Base-by-base conservation (phyloP, 2,113 vertebrate species). In the Perccottus glenii region DNA sequence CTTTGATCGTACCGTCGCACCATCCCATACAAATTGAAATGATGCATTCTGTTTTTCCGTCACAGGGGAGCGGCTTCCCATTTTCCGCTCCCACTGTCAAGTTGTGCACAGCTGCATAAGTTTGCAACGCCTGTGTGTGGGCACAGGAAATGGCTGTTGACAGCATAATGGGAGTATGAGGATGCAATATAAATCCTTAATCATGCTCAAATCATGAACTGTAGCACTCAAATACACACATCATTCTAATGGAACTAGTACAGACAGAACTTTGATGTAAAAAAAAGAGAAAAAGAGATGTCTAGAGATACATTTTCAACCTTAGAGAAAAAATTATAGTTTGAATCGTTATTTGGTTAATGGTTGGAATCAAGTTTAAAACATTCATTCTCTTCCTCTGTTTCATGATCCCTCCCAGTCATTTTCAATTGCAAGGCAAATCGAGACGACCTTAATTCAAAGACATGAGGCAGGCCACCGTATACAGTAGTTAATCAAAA, bases 31-130 rank as follows among this genome's bases (percentile, higher is more conserved):
- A 91, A 88, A 89, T 89, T 87, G 84, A 90, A 89, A 87, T 90
- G 80, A 85, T 89, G 85, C 83, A 85, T 89, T 88, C 84, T 88
- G 85, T 88, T 91, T 89, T 89, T 77, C 82, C 81, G 84, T 90
- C 85, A 89, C 86, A 89, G 85, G 76, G 87, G 80, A 88, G 80
- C 70, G 56, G 73, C 81, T 91, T 87, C 82, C 84, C 78, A 87
- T 88, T 90, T 88, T 91, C 85, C 76, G 78, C 83, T 87, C 79
- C 76, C 77, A 72, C 88, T 85, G 82, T 87, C 85, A 81, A 84
- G 85, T 86, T 84, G 86, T 62, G 82, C 88, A 85, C 83, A 82
- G 78, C 80, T 77, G 83, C 87, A 80, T 80, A 87, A 81, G 83
- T 90, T 83, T 85, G 75, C 75, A 50, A 36, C 40, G 66, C 81